These are phyloP conservation scores for Psix sp. DNA, from an alignment of 1,140 invertebrate species.

Conservation along the genomic window DNA sequence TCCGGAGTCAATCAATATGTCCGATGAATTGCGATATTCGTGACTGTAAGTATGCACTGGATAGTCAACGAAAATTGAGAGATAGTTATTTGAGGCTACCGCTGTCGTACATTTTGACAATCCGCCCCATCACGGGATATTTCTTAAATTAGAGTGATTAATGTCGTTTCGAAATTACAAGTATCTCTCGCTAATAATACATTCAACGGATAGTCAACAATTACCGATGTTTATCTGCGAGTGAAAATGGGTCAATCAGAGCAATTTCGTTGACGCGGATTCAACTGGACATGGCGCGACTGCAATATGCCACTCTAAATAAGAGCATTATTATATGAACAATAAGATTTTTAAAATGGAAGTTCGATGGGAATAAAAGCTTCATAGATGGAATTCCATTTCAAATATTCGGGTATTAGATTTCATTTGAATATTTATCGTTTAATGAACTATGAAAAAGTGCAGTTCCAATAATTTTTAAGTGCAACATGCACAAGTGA, in stretches of 20 bases:
- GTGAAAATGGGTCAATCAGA: neutral
- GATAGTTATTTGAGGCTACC: slow-evolving; percentile 20
- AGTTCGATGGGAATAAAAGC: too few species aligned
- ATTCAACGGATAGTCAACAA: slow-evolving; percentile 11
- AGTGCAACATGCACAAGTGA: too few species aligned
- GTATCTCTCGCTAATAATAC: slow-evolving; percentile 1
- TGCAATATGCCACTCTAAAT: too few species aligned
- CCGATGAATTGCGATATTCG: slow-evolving; percentile 29
- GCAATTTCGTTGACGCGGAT: neutral
- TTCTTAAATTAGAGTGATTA: slow-evolving; percentile 42
- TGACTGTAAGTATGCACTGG: slow-evolving; percentile 25
- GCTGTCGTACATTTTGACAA: slow-evolving; percentile 29
- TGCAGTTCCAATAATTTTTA: too few species aligned
- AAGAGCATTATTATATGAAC: too few species aligned
- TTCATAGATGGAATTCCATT: too few species aligned
- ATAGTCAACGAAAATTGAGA: slow-evolving; percentile 23
- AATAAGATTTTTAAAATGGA: too few species aligned
- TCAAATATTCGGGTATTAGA: too few species aligned
- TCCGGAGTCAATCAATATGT: slow-evolving; percentile 34
- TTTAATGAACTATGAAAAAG: too few species aligned
- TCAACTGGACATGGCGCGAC: too few species aligned
- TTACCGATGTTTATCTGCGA: slow-evolving; percentile 29
- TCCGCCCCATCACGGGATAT: slow-evolving; percentile 4
- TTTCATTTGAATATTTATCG: too few species aligned
- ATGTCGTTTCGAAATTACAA: slow-evolving; percentile 16